Conservation (phyloP, 2,113 vertebrate genomes). For the Panthera uncia region DNA sequence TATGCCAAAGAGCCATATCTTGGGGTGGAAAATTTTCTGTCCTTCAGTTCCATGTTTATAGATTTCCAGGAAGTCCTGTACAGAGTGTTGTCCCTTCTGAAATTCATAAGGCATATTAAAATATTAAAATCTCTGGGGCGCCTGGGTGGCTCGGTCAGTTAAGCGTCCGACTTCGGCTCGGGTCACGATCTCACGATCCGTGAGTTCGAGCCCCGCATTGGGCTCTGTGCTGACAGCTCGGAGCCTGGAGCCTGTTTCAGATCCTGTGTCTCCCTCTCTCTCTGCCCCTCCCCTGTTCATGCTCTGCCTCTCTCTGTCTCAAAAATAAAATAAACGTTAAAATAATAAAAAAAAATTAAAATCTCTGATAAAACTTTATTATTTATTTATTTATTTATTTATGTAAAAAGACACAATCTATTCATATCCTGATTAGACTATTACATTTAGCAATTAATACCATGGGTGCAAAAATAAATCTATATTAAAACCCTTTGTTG, state of each 20-base stretch:
- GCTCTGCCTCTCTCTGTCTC: no score
- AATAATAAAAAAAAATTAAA: background rate
- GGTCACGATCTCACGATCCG: no score
- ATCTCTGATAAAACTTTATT: background rate
- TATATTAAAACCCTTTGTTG: background rate
- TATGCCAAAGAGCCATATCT: background rate
- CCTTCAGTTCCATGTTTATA: background rate
- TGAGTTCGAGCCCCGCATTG: no score
- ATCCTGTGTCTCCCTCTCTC: no score
- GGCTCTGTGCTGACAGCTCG: no score
- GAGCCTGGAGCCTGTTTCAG: no score
- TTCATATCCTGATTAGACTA: background rate
- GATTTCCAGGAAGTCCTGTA: background rate
- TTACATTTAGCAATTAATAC: background rate
- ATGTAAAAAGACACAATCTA: background rate
- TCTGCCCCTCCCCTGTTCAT: no score
- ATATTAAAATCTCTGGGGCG: background rate
- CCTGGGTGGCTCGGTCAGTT: no score
- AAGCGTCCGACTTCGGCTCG: no score
- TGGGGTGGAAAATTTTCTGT: background rate
- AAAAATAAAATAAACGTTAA: no score
- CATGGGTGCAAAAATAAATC: background rate
- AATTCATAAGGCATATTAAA: background rate
- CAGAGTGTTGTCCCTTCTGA: background rate
- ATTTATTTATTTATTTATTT: background rate